Evolutionary conservation across 2,888 invertebrate genomes (phyloP), one percentile per base, ranked within the genome.

Genomic region (Zele albiditarsus): DNA sequence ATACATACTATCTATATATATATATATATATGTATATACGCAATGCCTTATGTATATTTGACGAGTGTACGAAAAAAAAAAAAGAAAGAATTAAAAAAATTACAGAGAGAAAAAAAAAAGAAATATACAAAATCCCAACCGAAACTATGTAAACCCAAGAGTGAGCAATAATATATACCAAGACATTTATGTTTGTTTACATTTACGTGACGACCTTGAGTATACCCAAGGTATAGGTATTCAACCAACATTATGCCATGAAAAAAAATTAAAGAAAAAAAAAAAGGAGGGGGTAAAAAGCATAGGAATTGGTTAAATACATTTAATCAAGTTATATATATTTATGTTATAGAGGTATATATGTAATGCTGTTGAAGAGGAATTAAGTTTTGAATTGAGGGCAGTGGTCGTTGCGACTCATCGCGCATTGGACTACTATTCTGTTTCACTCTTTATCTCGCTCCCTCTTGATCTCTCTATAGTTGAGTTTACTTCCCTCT

Each of bases 391-490:
- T 57, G 58, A 66, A 71, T 71, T 75, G 33, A 71, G 71, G 70
- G 74, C 65, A 66, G 74, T 75, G 70, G 65, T 70, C 62, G 71
- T 71, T 71, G 71, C 71, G 71, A 71, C 71, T 71, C 71, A 71
- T 71, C 71, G 71, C 71, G 60, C 71, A 71, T 62, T 42, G 60
- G 62, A 33, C 53, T 53, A 53, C 53, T 53, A 53, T n/a, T 42
- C 38, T 23, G 20, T 38, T 23, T 65, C 25, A 14, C 63, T 33
- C 57, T 49, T 33, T 23, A 53, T 69, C 27, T 25, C 57, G 23
- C 25, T 62, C 68, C 31, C 49, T 25, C 62, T 38, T 25, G 57
- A 33, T 58, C 38, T 58, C 70, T 58, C 62, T 71, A 28, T 68
- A 20, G 49, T 68, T 68, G 62, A 46, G 62, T 71, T 60, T 71